Evolutionary conservation across 2,888 invertebrate genomes (phyloP), one percentile per base, ranked within the genome.

Genomic region (Drosophila nigricruria): DNA sequence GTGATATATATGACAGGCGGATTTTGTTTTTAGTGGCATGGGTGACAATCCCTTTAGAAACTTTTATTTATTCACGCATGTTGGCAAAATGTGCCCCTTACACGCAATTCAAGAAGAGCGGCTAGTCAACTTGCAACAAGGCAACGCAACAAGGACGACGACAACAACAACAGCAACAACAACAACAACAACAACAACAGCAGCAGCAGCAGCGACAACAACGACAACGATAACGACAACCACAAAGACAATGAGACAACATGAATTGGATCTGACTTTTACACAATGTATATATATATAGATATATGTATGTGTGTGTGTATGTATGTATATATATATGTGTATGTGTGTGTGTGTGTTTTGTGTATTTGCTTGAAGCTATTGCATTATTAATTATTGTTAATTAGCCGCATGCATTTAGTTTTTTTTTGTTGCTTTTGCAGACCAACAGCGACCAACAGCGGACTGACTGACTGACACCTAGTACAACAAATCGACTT

Each of bases 11-110:
- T 83, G 83, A 83, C 83, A 83, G 84, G 82, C 84, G 77, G 77
- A 87, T 84, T 84, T 79, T 84, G 85, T 82, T 83, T 81, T 84
- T 88, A 82, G 71, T 84, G 88, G 88, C 88, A 88, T 88, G 88
- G 83, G 82, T 88, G 83, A 88, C 83, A 84, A 84, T 88, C 82
- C 85, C 83, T 83, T 87, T 82, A 74, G 75, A 82, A 82, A 76
- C 78, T 80, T 80, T 88, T 84, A 84, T 84, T 87, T 84, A 84
- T 88, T 84, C 88, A 88, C 88, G 83, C 83, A 88, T 82, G 82
- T 70, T 69, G 71, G 78, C 88, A 68, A 85, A 84, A 84, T 82
- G 88, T 88, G 85, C 67, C 82, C 66, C 85, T 73, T 78, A 85
- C 88, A 84, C 83, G 82, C 83, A 84, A 83, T 79, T 65, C 77